A percentile compares a stretch with the other conserved stretches of the same genome.
phyloP scores from a whole-genome alignment of 2,888 invertebrate genomes.

The Willowsia nigromaculata region DNA sequence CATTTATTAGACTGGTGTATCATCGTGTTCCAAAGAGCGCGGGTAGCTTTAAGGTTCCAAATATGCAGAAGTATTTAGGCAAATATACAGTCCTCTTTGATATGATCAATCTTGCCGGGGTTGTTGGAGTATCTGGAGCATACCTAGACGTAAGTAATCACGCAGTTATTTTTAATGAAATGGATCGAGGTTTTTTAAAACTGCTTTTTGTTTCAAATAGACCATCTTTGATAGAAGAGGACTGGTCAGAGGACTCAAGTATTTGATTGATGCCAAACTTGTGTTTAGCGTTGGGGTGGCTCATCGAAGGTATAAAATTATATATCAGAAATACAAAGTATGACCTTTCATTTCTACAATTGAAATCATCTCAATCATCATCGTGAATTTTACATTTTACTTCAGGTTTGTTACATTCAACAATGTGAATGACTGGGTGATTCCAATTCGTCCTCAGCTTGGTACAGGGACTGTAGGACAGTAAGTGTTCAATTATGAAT shows the following conservation, averaged over 20 bases:
- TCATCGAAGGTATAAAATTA: slow-evolving; percentile 6
- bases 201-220: background rate
- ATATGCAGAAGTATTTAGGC: slow-evolving; percentile 13
- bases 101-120: slow-evolving; percentile 41
- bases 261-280: slow-evolving; percentile 52
- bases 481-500: slow-evolving; percentile 13
- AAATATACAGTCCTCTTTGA: slow-evolving; percentile 39
- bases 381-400: background rate
- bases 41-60: background rate
- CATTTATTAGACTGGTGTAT: slow-evolving; percentile 48
- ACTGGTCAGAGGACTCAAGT: slow-evolving; percentile 50
- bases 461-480: slow-evolving; percentile 9
- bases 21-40: background rate
- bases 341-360: too few relatives aligned
- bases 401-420: slow-evolving; percentile 40
- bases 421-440: slow-evolving; percentile 41
- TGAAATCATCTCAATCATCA: too few relatives aligned
- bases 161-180: background rate
- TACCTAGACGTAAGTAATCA: slow-evolving; percentile 50
- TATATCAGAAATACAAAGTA: too few relatives aligned
- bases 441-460: slow-evolving; percentile 20
- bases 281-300: slow-evolving; percentile 61
- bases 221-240: slow-evolving; percentile 42
- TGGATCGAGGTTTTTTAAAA: background rate
- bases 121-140: slow-evolving; percentile 64